phyloP scores from a whole-genome alignment of 2,888 invertebrate genomes.

The Ectemnius lituratus region DNA sequence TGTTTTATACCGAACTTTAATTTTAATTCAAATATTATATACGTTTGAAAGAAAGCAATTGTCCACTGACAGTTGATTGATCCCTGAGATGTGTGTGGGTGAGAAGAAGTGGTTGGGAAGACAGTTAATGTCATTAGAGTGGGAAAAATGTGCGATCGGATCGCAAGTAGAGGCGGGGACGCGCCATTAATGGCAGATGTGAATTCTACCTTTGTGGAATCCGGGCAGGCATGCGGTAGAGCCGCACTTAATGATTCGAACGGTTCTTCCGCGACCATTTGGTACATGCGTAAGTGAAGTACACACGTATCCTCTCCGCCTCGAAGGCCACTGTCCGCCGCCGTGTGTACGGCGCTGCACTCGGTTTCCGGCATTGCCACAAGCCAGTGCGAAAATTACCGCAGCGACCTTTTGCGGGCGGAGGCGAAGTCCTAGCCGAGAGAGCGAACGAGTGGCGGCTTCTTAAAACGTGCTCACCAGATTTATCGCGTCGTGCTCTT shows the following conservation, averaged over 20 bases:
- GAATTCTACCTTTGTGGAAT: slow-evolving; percentile 61
- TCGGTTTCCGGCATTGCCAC: too few species aligned
- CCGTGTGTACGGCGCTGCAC: slow-evolving; percentile 24
- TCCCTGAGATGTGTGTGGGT: not conserved
- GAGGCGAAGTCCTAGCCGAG: slow-evolving; percentile 9
- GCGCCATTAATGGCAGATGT: slow-evolving; percentile 53
- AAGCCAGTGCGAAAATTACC: slow-evolving; percentile 3
- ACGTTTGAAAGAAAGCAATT: not conserved
- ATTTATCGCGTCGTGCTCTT: slow-evolving; percentile 58
- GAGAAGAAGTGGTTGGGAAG: slow-evolving; percentile 16
- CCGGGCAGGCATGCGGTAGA: slow-evolving; percentile 63
- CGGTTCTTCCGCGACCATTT: slow-evolving; percentile 57
- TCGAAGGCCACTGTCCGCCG: slow-evolving; percentile 8
- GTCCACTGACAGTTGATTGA: not conserved
- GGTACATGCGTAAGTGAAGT: slow-evolving; percentile 34
- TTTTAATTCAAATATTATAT: not conserved
- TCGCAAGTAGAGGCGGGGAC: slow-evolving; percentile 26
- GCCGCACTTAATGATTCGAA: slow-evolving; percentile 59
- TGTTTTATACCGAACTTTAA: not conserved
- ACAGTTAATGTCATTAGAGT: slow-evolving; percentile 57
- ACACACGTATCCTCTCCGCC: slow-evolving; percentile 10
- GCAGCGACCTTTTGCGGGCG: not conserved
- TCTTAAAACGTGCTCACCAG: slow-evolving; percentile 32
- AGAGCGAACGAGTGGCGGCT: slow-evolving; percentile 16
- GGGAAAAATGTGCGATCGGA: slow-evolving; percentile 56